Evolutionary conservation across 2,888 invertebrate species (phyloP), one percentile per base, ranked within the genome.

Genomic region (Barypeithes pellucidus): DNA sequence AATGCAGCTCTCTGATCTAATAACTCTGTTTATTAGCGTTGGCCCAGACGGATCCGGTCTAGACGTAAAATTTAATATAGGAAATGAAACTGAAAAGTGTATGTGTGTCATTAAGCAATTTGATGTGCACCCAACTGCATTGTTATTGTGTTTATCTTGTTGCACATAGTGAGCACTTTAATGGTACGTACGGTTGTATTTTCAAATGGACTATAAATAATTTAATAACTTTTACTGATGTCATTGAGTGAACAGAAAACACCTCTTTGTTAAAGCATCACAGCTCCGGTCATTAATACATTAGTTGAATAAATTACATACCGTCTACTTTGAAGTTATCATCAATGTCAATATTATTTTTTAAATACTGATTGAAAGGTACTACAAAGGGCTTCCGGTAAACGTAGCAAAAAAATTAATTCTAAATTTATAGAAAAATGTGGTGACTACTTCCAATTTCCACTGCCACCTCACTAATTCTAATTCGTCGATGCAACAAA

Each of bases 1-100:
- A 67, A 57, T 67, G 43, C 43, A 45, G 22, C 67, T 43, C 59
- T 24, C 60, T 43, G 59, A 43, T 59, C 67, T 67, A 59, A 67
- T 67, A 59, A 67, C 67, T 57, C 20, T 67, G 67, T 67, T 70
- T 70, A 61, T 69, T 66, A 63, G 52, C 63, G 69, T 52, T 65
- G 59, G 54, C 59, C 73, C 73, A 73, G 73, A 73, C 59, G 33
- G 65, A 68, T 73, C 73, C 73, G 63, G 73, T 73, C 73, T 73
- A 73, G 73, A 73, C 73, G 50, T 63, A 59, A 73, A 69, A 72
- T 63, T 72, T 72, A 72, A 72, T 63, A 68, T 65, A 60, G 63
- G 73, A 73, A 68, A 69, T 57, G 66, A 69, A 69, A 73, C 65
- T 73, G 69, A 73, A 69, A 72, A 72, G 50, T 72, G 72, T 68